Percentiles rank a stretch among this genome's conserved stretches.
phyloP scores from a whole-genome alignment of 2,113 vertebrate species.

The Silurus glanis region DNA sequence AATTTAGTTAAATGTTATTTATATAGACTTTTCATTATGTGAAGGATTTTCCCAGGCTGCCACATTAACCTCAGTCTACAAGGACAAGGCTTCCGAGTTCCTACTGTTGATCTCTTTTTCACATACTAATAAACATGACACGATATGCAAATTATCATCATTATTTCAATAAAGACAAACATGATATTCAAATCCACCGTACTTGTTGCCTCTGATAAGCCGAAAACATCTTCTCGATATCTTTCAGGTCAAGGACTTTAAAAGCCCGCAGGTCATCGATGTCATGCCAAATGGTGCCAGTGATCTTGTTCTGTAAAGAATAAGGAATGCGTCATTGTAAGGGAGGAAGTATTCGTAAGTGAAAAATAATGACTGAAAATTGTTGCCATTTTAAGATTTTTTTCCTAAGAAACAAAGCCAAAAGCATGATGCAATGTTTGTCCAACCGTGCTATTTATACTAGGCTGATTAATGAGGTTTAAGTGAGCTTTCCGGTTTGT shows the following conservation, averaged over 20 bases:
- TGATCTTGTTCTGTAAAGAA: conserved; percentile 82
- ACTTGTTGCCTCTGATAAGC: conserved; percentile 90
- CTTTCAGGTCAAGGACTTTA: conserved; percentile 88
- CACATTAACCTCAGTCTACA: not conserved
- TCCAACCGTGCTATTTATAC: not conserved
- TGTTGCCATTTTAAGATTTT: not conserved
- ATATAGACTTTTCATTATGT: not conserved
- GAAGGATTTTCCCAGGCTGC: conserved; percentile 11
- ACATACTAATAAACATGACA: not conserved
- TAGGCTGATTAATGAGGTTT: not conserved
- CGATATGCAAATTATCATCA: not conserved
- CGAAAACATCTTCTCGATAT: conserved; percentile 98
- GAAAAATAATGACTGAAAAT: conserved; percentile 8
- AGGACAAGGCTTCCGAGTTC: not conserved
- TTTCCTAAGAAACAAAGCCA: not conserved
- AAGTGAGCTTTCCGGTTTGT: not conserved
- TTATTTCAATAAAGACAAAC: not conserved
- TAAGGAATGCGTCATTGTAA: not conserved
- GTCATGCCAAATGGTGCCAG: conserved; percentile 91
- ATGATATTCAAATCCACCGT: conserved; percentile 38
- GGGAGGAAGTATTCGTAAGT: not conserved
- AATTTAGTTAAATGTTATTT: too few relatives aligned
- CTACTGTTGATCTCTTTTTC: not conserved
- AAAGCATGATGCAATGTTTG: not conserved
- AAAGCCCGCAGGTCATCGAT: conserved; percentile 91